These are phyloP conservation scores for Lamprotornis superbus DNA, from an alignment of 2,113 vertebrate species.

Conservation along the genomic window DNA sequence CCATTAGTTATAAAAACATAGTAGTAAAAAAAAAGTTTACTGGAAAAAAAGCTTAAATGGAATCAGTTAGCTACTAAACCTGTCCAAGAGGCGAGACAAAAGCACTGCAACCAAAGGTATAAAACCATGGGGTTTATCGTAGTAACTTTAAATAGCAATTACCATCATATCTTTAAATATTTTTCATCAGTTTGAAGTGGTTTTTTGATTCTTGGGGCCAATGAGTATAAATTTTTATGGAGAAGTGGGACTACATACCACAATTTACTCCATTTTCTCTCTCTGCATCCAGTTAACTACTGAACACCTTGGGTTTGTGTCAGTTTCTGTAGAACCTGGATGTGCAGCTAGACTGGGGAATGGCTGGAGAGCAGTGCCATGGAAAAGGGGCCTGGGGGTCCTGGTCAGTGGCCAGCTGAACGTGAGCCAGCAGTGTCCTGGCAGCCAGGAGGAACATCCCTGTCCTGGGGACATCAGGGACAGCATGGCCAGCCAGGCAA, in stretches of 20 bases:
- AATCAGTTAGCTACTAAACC: neutral
- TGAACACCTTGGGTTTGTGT: neutral
- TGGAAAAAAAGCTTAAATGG: neutral
- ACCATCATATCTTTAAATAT: neutral
- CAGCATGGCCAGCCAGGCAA: rapidly evolving
- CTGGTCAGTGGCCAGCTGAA: rapidly evolving
- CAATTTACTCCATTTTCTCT: neutral
- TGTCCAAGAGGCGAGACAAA: neutral
- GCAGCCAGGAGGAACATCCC: rapidly evolving
- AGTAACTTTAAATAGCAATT: neutral
- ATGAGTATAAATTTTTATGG: neutral
- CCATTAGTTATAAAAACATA: neutral
- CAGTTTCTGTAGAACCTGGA: neutral
- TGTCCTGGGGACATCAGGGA: neutral
- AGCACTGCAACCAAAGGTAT: neutral
- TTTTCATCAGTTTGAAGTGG: neutral
- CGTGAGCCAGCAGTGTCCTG: neutral
- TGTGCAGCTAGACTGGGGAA: neutral
- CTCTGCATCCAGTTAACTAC: neutral
- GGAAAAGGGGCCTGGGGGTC: too few species aligned
- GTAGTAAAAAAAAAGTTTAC: neutral
- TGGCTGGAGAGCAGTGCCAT: neutral
- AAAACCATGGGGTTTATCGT: neutral
- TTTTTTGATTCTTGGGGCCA: neutral
- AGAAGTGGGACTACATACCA: neutral